Conservation (phyloP, 2,797 vertebrate genomes). For the Myiotriccus ornatus region DNA sequence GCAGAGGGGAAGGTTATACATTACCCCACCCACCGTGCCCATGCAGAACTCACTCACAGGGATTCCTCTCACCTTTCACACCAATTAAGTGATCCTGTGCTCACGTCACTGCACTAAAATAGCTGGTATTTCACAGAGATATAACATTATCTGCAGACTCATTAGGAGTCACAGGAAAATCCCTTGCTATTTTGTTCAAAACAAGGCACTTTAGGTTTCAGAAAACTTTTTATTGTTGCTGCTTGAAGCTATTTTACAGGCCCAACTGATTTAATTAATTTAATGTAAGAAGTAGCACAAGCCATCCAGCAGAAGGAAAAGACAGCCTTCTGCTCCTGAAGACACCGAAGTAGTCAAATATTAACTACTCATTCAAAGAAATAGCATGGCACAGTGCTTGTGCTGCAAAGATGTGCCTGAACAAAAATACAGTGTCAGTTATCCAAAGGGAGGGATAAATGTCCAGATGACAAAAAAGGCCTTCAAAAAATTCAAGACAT, state of each 20-base stretch:
- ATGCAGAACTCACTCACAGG: not conserved
- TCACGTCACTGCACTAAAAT: not conserved
- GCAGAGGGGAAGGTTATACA: not conserved
- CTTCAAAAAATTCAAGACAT: not conserved
- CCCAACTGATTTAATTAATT: not conserved
- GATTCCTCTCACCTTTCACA: not conserved
- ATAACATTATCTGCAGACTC: not conserved
- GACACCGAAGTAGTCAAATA: not conserved
- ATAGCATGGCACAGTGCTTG: accelerated
- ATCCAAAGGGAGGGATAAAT: not conserved
- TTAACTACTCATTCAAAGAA: not conserved
- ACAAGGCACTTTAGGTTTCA: not conserved
- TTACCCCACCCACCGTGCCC: accelerated
- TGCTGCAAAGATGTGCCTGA: not conserved
- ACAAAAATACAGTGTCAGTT: not conserved
- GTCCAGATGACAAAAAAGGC: not conserved
- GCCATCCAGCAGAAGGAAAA: not conserved
- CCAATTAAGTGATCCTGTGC: not conserved
- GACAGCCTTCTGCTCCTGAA: not conserved
- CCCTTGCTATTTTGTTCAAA: not conserved
- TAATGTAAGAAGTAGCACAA: not conserved
- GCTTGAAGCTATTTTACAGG: not conserved
- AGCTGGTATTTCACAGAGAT: not conserved
- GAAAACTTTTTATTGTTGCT: not conserved
- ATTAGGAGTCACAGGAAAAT: not conserved